Percentiles rank a stretch among this genome's conserved stretches.
Conservation (phyloP, 2,888 invertebrate genomes). For the Temnothorax ravouxi region DNA sequence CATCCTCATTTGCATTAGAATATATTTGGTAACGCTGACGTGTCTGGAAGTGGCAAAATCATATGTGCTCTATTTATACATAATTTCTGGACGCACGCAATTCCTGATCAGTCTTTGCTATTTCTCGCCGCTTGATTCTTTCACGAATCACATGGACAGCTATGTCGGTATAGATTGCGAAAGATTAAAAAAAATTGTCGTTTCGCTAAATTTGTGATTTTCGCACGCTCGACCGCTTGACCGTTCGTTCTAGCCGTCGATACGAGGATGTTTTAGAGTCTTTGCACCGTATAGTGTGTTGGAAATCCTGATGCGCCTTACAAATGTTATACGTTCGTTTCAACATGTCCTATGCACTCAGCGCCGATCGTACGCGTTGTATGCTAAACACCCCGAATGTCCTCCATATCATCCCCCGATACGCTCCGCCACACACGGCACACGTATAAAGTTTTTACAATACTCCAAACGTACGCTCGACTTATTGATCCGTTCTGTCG, state of each 20-base stretch:
- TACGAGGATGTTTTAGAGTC: background rate
- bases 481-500: constrained; percentile 45
- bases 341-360: background rate
- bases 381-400: constrained; percentile 32
- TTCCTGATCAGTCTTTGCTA: background rate
- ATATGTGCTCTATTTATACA: constrained; percentile 6
- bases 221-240: background rate
- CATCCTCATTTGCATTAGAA: constrained; percentile 31
- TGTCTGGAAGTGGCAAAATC: background rate
- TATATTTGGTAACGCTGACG: background rate
- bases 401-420: constrained; percentile 17
- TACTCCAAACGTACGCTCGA: constrained; percentile 33
- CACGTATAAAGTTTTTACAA: constrained; percentile 48
- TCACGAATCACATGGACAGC: background rate
- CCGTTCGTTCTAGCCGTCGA: background rate
- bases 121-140: background rate
- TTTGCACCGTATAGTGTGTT: background rate
- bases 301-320: constrained; percentile 5
- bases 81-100: background rate
- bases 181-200: background rate
- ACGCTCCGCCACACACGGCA: background rate
- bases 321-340: constrained; percentile 1
- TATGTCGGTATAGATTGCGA: background rate
- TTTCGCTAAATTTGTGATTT: background rate
- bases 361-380: background rate